Evolutionary conservation across 2,888 invertebrate species (phyloP).

Genomic region (Watsonalla binaria): DNA sequence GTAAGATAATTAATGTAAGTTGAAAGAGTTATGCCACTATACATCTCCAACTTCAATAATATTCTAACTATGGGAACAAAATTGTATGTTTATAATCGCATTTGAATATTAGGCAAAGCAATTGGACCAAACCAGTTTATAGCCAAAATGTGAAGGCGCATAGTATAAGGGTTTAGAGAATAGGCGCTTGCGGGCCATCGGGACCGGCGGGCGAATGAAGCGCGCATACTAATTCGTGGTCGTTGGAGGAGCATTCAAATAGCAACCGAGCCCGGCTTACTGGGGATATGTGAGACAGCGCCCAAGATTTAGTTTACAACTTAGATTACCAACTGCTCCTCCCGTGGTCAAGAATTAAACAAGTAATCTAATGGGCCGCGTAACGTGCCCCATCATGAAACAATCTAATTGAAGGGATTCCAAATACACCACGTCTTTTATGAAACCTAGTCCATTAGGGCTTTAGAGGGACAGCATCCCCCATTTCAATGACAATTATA

Average conservation of each 20-base stretch:
- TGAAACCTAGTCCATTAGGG: background rate
- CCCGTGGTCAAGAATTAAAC: constrained; percentile 75
- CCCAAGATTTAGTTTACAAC: constrained; percentile 77
- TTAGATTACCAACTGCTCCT: constrained; percentile 61
- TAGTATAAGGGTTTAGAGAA: constrained; percentile 34
- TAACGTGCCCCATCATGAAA: constrained; percentile 40
- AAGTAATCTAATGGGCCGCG: constrained; percentile 63
- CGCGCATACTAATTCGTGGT: constrained; percentile 76
- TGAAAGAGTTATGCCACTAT: too few relatives aligned
- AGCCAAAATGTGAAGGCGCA: background rate
- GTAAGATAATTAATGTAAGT: too few relatives aligned
- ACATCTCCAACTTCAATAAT: too few relatives aligned
- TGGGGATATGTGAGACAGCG: constrained; percentile 70
- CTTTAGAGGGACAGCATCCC: background rate
- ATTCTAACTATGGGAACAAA: too few relatives aligned
- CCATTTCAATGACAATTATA: background rate
- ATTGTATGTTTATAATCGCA: too few relatives aligned
- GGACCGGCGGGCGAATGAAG: constrained; percentile 63
- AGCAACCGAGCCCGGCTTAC: constrained; percentile 67
- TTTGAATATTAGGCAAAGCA: too few relatives aligned
- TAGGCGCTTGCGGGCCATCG: constrained; percentile 56
- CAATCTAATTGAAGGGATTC: constrained; percentile 47
- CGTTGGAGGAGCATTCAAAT: constrained; percentile 70
- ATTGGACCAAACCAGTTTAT: background rate
- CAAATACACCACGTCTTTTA: constrained; percentile 33